phyloP scores from a whole-genome alignment of 1,140 invertebrate species.

The Chymomyza costata region DNA sequence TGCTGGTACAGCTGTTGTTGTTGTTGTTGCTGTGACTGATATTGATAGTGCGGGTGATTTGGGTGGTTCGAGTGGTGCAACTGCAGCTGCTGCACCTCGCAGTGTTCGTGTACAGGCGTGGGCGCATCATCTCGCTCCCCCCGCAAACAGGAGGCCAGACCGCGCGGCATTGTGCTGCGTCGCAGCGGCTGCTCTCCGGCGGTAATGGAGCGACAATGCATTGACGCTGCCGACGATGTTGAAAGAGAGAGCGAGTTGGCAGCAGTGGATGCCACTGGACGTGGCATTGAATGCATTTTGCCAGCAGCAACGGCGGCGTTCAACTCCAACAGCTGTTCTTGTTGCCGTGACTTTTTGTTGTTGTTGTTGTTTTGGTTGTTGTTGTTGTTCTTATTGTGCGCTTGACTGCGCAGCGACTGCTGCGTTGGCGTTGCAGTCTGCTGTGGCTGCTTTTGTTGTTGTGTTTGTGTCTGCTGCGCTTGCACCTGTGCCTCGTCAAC shows the following conservation, averaged over 20 bases:
- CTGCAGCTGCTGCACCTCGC: conserved; percentile 54
- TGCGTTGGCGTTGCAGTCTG: conserved; percentile 22
- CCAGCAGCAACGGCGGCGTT: conserved; percentile 7
- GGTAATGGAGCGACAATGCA: conserved; percentile 19
- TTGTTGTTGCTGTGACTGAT: conserved; percentile 14
- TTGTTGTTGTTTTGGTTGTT: conserved; percentile 19
- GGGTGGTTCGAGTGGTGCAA: conserved; percentile 23
- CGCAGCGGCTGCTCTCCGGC: conserved; percentile 38
- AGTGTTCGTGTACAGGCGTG: conserved; percentile 56
- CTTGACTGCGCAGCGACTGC: conserved; percentile 21
- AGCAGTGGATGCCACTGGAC: conserved; percentile 12
- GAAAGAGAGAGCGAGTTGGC: conserved; percentile 1
- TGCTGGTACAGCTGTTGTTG: conserved; percentile 16
- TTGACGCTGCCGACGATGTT: conserved; percentile 3
- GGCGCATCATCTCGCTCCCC: conserved; percentile 71
- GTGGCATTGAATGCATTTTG: conserved; percentile 62
- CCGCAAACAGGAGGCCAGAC: conserved; percentile 67
- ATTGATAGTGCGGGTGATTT: conserved; percentile 38
- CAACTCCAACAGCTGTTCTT: conserved; percentile 8
- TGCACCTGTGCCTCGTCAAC: conserved; percentile 46
- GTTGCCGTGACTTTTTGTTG: background rate
- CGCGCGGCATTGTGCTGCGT: conserved; percentile 64
- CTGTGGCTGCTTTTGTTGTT: conserved; percentile 20
- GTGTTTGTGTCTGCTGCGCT: conserved; percentile 48
- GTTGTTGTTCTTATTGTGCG: conserved; percentile 15